Evolutionary conservation across 1,140 invertebrate species (phyloP).

Genomic region (Aphaenogaster floridana): DNA sequence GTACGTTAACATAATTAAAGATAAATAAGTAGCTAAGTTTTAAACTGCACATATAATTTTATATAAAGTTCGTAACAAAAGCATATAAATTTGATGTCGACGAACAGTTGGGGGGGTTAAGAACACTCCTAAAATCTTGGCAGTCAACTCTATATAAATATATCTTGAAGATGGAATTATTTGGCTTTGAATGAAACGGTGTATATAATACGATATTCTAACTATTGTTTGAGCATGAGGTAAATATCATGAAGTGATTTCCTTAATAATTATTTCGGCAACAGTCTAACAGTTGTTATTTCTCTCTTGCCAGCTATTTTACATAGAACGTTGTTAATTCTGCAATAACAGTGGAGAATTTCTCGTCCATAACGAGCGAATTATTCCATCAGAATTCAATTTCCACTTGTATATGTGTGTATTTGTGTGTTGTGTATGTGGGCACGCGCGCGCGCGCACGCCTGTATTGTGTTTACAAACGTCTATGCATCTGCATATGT

Average conservation of each 20-base stretch:
- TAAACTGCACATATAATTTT: not conserved
- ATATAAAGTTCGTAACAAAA: not conserved
- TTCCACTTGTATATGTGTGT: not conserved
- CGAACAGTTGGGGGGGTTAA: not conserved
- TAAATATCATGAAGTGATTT: not conserved
- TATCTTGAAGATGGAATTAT: not conserved
- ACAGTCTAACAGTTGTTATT: slow-evolving; percentile 30
- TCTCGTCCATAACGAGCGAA: slow-evolving; percentile 23
- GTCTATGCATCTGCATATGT: too few relatives aligned
- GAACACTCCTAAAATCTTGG: not conserved
- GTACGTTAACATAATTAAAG: not conserved
- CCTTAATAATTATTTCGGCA: slow-evolving; percentile 19
- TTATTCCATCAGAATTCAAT: slow-evolving; percentile 47
- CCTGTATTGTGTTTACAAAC: slow-evolving; percentile 3
- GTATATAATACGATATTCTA: slow-evolving; percentile 5
- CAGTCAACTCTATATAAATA: not conserved
- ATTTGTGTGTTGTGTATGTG: not conserved
- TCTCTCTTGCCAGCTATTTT: slow-evolving; percentile 14
- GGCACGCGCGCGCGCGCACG: not conserved
- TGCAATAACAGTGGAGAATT: slow-evolving; percentile 34
- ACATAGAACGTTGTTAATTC: slow-evolving; percentile 41
- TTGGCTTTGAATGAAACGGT: not conserved
- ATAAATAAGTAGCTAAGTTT: slow-evolving; percentile 8
- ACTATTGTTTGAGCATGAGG: not conserved
- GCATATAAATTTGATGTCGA: not conserved